Conservation (phyloP, 2,888 invertebrate genomes). For the Caenorhabditis japonica region DNA sequence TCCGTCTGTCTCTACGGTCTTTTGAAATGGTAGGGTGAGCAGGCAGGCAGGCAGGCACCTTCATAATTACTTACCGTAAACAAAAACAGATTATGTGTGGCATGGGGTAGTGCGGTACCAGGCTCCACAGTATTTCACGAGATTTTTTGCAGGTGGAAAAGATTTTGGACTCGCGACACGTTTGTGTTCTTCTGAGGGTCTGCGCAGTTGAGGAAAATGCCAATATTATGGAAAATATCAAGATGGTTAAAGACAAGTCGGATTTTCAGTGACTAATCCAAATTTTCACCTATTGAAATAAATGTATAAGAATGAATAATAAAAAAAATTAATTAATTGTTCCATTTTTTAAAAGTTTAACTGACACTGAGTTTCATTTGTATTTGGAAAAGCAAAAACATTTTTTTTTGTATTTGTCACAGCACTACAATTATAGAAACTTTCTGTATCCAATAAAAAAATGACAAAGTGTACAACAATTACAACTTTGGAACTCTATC, state of each 20-base stretch:
- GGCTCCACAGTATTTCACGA: constrained; percentile 2
- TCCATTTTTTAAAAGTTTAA: too few species aligned
- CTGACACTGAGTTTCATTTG: too few species aligned
- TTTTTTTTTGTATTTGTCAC: too few species aligned
- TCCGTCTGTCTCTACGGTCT: constrained; percentile 16
- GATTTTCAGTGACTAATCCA: constrained; percentile 24
- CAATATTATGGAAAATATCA: constrained; percentile 28
- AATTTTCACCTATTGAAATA: neutral
- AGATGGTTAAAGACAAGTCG: constrained; percentile 25
- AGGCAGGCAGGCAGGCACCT: constrained; percentile 36
- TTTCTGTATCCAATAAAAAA: too few species aligned
- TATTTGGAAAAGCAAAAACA: too few species aligned
- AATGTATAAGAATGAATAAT: neutral
- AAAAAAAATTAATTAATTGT: too few species aligned
- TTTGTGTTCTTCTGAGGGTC: constrained; percentile 55
- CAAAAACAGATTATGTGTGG: constrained; percentile 7
- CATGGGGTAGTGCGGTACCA: constrained; percentile 19
- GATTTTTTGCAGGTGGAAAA: constrained; percentile 55
- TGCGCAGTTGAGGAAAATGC: constrained; percentile 35
- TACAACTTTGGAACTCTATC: too few species aligned
- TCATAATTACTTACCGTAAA: constrained; percentile 48
- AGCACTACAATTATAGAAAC: too few species aligned
- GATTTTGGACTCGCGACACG: constrained; percentile 55
- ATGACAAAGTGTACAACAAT: too few species aligned
- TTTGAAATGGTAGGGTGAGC: too few species aligned